A percentile compares a stretch with the other conserved stretches of the same genome.
These are phyloP conservation scores for Hyperopisus bebe DNA, from an alignment of 2,113 vertebrate genomes.

Conservation along the genomic window DNA sequence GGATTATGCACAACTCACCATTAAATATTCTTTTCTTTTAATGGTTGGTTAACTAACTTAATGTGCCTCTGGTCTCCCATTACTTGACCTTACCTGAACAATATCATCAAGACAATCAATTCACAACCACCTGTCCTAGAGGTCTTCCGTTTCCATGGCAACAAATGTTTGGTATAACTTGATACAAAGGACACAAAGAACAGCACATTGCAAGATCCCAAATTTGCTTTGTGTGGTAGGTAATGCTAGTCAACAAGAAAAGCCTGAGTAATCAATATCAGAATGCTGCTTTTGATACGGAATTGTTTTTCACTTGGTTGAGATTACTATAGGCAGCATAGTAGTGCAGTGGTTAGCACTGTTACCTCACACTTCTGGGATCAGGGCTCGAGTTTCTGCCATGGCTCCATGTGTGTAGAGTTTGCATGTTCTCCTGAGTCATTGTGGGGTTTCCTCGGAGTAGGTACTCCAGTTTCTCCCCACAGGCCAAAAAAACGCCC, in stretches of 20 bases:
- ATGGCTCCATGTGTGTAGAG: background rate
- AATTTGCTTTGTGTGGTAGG: background rate
- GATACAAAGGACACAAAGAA: background rate
- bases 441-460: background rate
- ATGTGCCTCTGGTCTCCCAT: background rate
- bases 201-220: background rate
- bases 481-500: background rate
- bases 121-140: background rate
- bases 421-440: background rate
- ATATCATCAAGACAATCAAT: background rate
- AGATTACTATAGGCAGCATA: background rate
- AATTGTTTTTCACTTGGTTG: background rate
- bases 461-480: background rate
- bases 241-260: background rate
- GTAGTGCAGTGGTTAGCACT: background rate
- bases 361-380: background rate
- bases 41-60: background rate
- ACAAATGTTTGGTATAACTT: background rate
- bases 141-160: background rate
- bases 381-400: background rate
- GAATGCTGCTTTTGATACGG: background rate
- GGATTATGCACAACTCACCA: slow-evolving; percentile 8
- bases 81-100: background rate
- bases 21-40: slow-evolving; percentile 12
- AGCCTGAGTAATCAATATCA: background rate